phyloP scores from a whole-genome alignment of 1,140 invertebrate species.

The Pogonus chalceus region DNA sequence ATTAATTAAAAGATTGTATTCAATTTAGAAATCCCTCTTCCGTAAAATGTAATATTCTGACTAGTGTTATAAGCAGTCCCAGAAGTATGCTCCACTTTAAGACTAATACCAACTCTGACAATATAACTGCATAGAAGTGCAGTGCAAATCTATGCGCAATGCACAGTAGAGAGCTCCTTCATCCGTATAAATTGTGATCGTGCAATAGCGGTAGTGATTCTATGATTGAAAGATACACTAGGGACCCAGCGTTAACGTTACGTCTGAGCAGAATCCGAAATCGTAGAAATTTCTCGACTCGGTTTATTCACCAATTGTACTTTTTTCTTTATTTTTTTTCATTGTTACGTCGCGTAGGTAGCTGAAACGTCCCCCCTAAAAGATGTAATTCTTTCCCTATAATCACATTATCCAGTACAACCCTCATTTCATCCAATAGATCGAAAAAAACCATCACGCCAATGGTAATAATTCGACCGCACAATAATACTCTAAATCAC shows the following conservation, averaged over 20 bases:
- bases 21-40: no score
- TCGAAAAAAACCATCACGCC: conserved; percentile 23
- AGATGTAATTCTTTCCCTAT: conserved; percentile 21
- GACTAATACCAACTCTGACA: no score
- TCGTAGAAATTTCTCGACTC: conserved; percentile 7
- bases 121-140: no score
- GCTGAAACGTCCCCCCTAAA: conserved; percentile 21
- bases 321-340: conserved; percentile 31
- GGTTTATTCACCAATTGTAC: conserved; percentile 22
- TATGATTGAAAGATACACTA: conserved; percentile 14
- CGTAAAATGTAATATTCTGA: no score
- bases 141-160: not conserved
- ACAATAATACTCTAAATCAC: conserved; percentile 16
- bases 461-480: conserved; percentile 21
- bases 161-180: no score
- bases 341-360: conserved; percentile 17
- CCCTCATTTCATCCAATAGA: conserved; percentile 19
- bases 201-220: not conserved
- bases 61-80: no score
- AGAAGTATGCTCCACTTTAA: no score
- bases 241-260: not conserved
- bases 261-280: conserved; percentile 17
- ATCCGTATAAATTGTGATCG: no score
- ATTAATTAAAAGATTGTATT: no score
- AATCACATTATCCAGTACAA: conserved; percentile 28